Conservation (phyloP, 2,888 invertebrate species). For the Steinernema hermaphroditum region DNA sequence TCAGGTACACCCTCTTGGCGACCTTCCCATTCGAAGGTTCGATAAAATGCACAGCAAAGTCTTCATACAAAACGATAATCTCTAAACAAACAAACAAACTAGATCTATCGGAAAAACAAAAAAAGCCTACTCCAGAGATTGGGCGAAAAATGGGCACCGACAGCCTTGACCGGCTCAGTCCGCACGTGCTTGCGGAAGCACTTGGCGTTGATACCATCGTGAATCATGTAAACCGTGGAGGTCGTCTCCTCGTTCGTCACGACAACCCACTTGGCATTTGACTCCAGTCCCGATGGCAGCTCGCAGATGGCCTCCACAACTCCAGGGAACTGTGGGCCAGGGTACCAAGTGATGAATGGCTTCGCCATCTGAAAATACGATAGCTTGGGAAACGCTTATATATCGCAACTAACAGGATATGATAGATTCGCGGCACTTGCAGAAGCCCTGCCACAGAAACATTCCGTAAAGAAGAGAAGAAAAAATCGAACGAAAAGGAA, state of each 20-base stretch:
- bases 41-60: not conserved
- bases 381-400: too few relatives aligned
- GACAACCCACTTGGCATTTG: not conserved
- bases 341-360: not conserved
- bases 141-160: not conserved
- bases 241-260: not conserved
- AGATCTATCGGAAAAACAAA: too few relatives aligned
- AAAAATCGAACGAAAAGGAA: too few relatives aligned
- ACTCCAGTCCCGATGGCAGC: not conserved
- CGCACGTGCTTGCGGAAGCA: not conserved
- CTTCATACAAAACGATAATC: not conserved
- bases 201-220: not conserved
- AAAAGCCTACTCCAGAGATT: constrained; percentile 13
- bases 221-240: not conserved
- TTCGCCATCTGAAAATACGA: constrained; percentile 14
- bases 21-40: not conserved
- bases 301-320: not conserved
- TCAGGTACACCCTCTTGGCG: not conserved
- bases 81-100: not conserved
- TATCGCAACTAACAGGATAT: too few relatives aligned
- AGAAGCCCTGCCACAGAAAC: too few relatives aligned
- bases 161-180: not conserved
- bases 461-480: too few relatives aligned
- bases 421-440: too few relatives aligned
- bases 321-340: not conserved